Conservation (phyloP, 2,113 vertebrate species). For the Elephas maximus region DNA sequence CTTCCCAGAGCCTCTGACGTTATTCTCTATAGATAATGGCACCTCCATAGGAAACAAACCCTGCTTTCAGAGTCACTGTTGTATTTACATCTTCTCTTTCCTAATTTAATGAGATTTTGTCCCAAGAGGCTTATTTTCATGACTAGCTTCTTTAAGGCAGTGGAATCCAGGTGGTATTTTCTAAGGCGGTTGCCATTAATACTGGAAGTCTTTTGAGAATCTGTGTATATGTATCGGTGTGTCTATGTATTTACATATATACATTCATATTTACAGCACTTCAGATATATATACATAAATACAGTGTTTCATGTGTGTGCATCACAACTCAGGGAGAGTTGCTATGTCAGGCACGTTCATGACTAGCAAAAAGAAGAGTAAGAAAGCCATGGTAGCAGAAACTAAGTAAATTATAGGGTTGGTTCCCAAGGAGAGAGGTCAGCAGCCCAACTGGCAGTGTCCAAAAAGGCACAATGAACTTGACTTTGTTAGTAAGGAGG, state of each 20-base stretch:
- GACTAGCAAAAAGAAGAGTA: background rate
- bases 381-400: background rate
- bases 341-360: background rate
- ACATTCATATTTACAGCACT: background rate
- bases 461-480: background rate
- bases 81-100: constrained; percentile 44
- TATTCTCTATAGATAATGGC: background rate
- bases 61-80: background rate
- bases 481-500: background rate
- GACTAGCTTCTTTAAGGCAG: constrained; percentile 43
- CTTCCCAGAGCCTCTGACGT: background rate
- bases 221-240: background rate
- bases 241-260: background rate
- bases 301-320: background rate
- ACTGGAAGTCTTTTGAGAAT: constrained; percentile 20
- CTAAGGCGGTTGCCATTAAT: constrained; percentile 29
- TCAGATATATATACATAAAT: background rate
- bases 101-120: background rate
- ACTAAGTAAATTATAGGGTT: background rate
- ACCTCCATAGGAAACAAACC: background rate
- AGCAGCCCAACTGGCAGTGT: background rate
- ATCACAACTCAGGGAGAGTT: background rate
- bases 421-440: background rate
- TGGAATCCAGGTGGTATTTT: constrained; percentile 49
- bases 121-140: constrained; percentile 36